phyloP scores from a whole-genome alignment of 2,113 vertebrate genomes.

The Poicephalus meyeri region DNA sequence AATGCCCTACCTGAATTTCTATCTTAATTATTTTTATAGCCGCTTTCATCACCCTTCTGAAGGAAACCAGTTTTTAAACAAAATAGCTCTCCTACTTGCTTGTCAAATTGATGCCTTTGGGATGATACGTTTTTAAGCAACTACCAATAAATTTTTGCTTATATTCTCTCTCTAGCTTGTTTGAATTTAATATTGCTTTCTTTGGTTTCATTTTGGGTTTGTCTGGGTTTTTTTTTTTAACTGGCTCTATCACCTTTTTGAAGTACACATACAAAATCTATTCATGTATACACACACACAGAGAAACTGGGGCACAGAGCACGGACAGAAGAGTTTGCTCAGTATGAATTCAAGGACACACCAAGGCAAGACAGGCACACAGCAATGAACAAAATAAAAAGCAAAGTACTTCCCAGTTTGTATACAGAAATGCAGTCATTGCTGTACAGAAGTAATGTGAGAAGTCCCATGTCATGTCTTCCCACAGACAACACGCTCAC shows the following conservation, averaged over 20 bases:
- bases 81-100: neutral
- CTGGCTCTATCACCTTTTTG: neutral
- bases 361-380: neutral
- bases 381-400: neutral
- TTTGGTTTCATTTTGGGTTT: neutral
- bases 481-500: neutral
- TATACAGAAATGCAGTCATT: neutral
- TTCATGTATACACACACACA: neutral
- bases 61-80: neutral
- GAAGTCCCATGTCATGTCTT: neutral
- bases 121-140: neutral
- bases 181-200: neutral
- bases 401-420: neutral
- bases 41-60: neutral
- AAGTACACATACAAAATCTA: neutral
- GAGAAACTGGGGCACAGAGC: neutral
- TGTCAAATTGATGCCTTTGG: neutral
- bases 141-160: neutral
- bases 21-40: neutral
- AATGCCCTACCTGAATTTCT: neutral
- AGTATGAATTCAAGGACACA: neutral
- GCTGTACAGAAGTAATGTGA: neutral
- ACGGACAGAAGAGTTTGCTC: neutral
- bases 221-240: neutral
- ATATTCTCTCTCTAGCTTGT: neutral